Base-by-base conservation (phyloP, 2,113 vertebrate species). In the Phasianus colchicus region DNA sequence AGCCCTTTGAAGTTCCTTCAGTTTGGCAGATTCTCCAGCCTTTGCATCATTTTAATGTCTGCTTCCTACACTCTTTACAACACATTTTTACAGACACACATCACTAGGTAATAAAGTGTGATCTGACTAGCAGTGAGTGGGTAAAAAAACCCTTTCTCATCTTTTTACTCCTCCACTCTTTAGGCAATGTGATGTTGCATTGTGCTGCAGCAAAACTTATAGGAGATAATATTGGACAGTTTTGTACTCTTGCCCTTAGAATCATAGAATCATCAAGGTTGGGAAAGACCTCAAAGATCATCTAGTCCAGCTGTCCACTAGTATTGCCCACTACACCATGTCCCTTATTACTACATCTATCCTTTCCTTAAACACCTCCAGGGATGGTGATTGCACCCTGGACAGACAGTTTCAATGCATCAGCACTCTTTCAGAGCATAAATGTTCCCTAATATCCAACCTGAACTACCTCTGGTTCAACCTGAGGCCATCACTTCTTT, bases 1-100 rank as follows among this genome's bases (percentile, higher is more conserved):
- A 95, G 66, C 74, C 67, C 93, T 96, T 95, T 95, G 89, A 95
- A 90, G 47, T 77, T 81, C 52, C 92, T 92, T 92, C 83, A 83
- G 71, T 13, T 91, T 93, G 91, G 93, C 86, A 64, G 25, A 55
- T 75, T 60, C 84, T 88, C 72, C 76, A 67, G 47, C 61, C 66
- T 84, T 93, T 90, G 94, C 93, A 84, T 87, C 77, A 84, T 87
- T 88, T 86, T 42, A 10, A 58, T 63, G 55, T 34, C 85, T 78
- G 17, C 58, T 90, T 93, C 79, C 38, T 80, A 8, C 54, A 36
- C 58, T 16, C 38, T 83, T 47, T 69, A 45, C 45, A 67, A 20
- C 3, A 9, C 10, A 50, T 57, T 92, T 93, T 74, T 30, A 27
- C 52, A 90, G 80, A 92, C 34, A 43, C 4, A 3, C 48, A 77